phyloP scores from a whole-genome alignment of 2,888 invertebrate species.

The Stenurella melanura region DNA sequence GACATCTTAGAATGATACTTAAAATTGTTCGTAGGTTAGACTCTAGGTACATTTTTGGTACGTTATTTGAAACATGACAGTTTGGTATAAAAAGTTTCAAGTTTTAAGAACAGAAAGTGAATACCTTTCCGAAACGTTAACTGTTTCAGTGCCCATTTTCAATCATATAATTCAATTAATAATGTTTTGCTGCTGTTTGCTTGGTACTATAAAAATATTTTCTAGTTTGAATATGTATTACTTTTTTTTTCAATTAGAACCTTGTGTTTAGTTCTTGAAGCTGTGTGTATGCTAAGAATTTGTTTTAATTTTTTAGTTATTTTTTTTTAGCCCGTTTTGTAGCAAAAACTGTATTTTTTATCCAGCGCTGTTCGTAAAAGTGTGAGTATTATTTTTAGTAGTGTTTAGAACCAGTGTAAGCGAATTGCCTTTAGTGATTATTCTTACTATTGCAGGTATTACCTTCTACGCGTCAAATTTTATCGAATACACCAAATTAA shows the following conservation, averaged over 20 bases:
- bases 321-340: conserved; percentile 38
- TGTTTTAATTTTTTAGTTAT: conserved; percentile 9
- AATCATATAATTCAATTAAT: too few species aligned
- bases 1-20: too few species aligned
- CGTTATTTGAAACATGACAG: too few species aligned
- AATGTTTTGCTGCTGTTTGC: too few species aligned
- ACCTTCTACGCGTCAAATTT: conserved; percentile 68
- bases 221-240: too few species aligned
- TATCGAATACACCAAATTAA: conserved; percentile 69
- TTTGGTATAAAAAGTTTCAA: too few species aligned
- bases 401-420: conserved; percentile 5
- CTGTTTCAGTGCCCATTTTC: too few species aligned
- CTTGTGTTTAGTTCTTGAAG: background rate
- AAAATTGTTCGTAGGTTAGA: too few species aligned
- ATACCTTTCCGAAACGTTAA: too few species aligned
- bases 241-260: background rate
- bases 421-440: conserved; percentile 37
- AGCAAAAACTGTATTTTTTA: conserved; percentile 36
- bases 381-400: conserved; percentile 54
- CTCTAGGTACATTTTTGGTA: too few species aligned
- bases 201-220: too few species aligned
- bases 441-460: conserved; percentile 61
- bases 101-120: too few species aligned
- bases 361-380: conserved; percentile 46
- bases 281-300: background rate